Evolutionary conservation across 2,113 vertebrate species (phyloP).

Genomic region (Carettochelys insculpta): DNA sequence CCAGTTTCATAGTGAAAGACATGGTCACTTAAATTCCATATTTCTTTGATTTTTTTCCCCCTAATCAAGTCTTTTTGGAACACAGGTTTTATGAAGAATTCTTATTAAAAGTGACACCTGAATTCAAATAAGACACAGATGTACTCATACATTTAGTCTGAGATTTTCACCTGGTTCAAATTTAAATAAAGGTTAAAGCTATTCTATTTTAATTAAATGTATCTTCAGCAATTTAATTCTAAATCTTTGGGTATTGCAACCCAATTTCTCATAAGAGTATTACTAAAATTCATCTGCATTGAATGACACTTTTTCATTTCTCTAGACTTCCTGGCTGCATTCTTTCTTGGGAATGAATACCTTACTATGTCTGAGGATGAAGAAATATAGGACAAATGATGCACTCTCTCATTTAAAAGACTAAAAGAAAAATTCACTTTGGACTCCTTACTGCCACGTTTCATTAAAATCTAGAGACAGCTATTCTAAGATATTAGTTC

Average conservation of each 20-base stretch:
- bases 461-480: constrained; percentile 61
- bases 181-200: constrained; percentile 73
- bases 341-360: constrained; percentile 63
- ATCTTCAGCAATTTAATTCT: constrained; percentile 67
- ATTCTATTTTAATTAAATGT: constrained; percentile 77
- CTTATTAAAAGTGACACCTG: constrained; percentile 47
- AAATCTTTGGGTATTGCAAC: constrained; percentile 64
- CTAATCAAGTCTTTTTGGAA: constrained; percentile 27
- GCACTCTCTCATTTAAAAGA: constrained; percentile 63
- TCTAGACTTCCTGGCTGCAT: constrained; percentile 55
- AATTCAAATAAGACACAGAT: constrained; percentile 68
- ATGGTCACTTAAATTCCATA: constrained; percentile 2
- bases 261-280: constrained; percentile 68
- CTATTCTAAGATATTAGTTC: constrained; percentile 40
- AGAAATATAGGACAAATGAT: constrained; percentile 56
- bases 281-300: constrained; percentile 67
- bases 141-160: constrained; percentile 62
- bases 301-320: constrained; percentile 69
- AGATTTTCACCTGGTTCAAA: constrained; percentile 69
- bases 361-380: constrained; percentile 61
- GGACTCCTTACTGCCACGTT: constrained; percentile 38
- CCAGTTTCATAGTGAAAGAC: background rate
- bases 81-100: constrained; percentile 26
- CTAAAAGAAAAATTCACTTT: constrained; percentile 58
- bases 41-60: too few species aligned